A percentile compares a stretch with the other conserved stretches of the same genome.
Conservation (phyloP, 2,113 vertebrate species). For the Tetraodon nigroviridis region DNA sequence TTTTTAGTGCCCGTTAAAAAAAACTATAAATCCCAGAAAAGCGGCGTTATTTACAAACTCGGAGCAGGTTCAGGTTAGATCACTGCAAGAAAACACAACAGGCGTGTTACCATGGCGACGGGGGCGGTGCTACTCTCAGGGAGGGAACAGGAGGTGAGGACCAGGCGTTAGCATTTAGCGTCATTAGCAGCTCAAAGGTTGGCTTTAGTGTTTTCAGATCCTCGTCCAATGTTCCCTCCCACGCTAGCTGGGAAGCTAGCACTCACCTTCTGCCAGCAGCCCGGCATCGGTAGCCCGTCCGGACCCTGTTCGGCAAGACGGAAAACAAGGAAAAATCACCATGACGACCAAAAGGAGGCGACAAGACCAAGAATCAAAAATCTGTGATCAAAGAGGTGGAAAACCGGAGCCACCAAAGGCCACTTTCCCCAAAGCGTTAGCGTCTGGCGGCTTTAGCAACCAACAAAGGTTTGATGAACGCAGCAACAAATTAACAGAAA, state of each 20-base stretch:
- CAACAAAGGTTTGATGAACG: too few species aligned
- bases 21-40: slow-evolving; percentile 95
- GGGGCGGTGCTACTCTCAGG: background rate
- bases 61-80: slow-evolving; percentile 95
- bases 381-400: too few species aligned
- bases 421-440: too few species aligned
- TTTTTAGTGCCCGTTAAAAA: slow-evolving; percentile 71
- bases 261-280: slow-evolving; percentile 98
- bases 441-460: too few species aligned
- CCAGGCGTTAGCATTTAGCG: too few species aligned
- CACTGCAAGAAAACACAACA: slow-evolving; percentile 86
- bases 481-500: too few species aligned
- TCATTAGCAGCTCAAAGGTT: too few species aligned
- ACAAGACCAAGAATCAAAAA: too few species aligned
- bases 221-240: background rate
- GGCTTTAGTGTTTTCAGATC: too few species aligned
- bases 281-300: slow-evolving; percentile 98
- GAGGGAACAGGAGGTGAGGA: slow-evolving; percentile 18
- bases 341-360: slow-evolving; percentile 29
- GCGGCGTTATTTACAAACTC: slow-evolving; percentile 95
- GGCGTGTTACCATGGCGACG: slow-evolving; percentile 12
- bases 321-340: slow-evolving; percentile 12
- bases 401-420: too few species aligned
- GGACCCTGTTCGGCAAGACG: slow-evolving; percentile 80
- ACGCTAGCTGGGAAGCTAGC: too few species aligned